Evolutionary conservation across 1,140 invertebrate genomes (phyloP).

Genomic region (Micrasema minimum): DNA sequence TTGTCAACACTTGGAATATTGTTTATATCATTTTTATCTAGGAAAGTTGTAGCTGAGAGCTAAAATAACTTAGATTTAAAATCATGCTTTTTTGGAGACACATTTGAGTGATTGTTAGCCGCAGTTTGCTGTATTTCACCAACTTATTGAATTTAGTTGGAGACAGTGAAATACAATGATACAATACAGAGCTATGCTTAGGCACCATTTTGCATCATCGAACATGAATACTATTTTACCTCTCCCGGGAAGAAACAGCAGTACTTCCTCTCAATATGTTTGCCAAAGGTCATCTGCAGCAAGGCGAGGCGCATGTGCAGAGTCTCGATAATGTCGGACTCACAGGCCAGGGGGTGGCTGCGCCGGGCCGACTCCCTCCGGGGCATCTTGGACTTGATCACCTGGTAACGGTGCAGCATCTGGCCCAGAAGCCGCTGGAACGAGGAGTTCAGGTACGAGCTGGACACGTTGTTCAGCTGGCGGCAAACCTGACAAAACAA

Average conservation of each 20-base stretch:
- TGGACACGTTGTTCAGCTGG: constrained; percentile 81
- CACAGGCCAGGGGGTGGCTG: constrained; percentile 85
- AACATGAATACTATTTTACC: too few species aligned
- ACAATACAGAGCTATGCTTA: too few species aligned
- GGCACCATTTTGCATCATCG: too few species aligned
- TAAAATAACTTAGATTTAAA: too few species aligned
- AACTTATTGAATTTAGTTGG: too few species aligned
- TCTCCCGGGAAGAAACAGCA: constrained; percentile 92
- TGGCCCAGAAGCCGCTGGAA: constrained; percentile 84
- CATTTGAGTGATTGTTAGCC: too few species aligned
- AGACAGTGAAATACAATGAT: too few species aligned
- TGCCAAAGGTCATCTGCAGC: constrained; percentile 90
- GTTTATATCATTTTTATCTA: too few species aligned
- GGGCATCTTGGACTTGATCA: constrained; percentile 90
- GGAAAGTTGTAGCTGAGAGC: too few species aligned
- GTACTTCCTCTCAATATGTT: constrained; percentile 89
- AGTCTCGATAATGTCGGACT: constrained; percentile 90
- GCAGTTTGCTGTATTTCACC: too few species aligned
- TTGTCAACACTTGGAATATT: too few species aligned
- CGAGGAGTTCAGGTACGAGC: constrained; percentile 80
- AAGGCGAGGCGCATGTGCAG: constrained; percentile 87
- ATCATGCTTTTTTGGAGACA: too few species aligned
- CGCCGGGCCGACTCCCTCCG: constrained; percentile 84
- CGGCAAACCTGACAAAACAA: constrained; percentile 75
- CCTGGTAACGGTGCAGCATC: constrained; percentile 83